phyloP scores from a whole-genome alignment of 2,113 vertebrate genomes.

The Charadrius vociferus region DNA sequence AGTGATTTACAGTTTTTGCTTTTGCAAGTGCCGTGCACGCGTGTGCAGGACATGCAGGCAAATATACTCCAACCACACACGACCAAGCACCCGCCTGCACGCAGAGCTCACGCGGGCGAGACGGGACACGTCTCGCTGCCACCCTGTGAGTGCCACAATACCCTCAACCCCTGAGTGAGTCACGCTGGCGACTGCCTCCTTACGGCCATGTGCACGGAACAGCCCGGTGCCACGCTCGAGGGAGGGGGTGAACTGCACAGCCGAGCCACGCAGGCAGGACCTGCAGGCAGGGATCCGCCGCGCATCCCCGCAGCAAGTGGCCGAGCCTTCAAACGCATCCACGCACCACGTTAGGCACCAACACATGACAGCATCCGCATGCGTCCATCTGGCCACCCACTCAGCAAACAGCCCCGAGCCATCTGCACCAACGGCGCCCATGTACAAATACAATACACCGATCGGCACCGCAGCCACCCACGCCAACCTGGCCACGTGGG shows the following conservation, averaged over 20 bases:
- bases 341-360: rapidly evolving
- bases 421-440: background rate
- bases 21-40: background rate
- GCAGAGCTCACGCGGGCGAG: background rate
- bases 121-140: background rate
- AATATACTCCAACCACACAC: background rate
- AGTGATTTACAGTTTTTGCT: background rate
- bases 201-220: rapidly evolving
- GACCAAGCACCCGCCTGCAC: no score
- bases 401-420: background rate
- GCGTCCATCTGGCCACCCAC: background rate
- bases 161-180: no score
- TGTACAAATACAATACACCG: background rate
- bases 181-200: rapidly evolving
- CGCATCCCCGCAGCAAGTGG: background rate
- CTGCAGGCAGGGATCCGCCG: background rate
- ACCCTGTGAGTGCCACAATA: rapidly evolving
- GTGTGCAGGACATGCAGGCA: background rate
- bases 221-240: rapidly evolving
- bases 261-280: background rate
- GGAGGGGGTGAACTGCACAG: background rate
- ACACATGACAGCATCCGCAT: background rate
- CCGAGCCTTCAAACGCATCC: background rate
- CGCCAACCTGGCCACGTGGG: background rate
- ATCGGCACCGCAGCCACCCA: background rate